Evolutionary conservation across 2,113 vertebrate genomes (phyloP).

Genomic region (Saccopteryx leptura): DNA sequence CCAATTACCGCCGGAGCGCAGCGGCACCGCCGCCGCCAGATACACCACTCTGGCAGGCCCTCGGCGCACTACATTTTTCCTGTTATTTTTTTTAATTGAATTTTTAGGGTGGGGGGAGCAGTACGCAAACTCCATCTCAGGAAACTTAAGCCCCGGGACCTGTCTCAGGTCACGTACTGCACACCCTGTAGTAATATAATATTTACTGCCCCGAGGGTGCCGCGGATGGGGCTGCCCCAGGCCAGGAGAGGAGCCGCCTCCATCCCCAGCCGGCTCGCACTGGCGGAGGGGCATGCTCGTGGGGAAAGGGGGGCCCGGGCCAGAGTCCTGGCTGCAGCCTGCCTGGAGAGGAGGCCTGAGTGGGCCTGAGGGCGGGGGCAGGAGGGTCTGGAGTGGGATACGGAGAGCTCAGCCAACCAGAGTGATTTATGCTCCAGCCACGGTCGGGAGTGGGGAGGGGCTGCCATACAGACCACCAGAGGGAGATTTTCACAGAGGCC

Average conservation of each 20-base stretch:
- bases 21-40: constrained; percentile 73
- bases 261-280: neutral
- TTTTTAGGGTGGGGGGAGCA: constrained; percentile 84
- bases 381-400: neutral
- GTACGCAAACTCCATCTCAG: constrained; percentile 76
- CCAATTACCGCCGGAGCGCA: constrained; percentile 78
- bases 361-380: constrained; percentile 44
- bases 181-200: constrained; percentile 84
- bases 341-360: constrained; percentile 55
- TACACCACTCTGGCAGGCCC: constrained; percentile 80
- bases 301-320: constrained; percentile 55
- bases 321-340: neutral
- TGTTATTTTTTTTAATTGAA: constrained; percentile 84
- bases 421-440: constrained; percentile 72
- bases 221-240: constrained; percentile 10
- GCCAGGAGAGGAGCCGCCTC: constrained; percentile 38
- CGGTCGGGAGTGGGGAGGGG: constrained; percentile 44
- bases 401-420: neutral
- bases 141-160: constrained; percentile 81
- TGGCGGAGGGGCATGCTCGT: constrained; percentile 16
- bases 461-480: constrained; percentile 66
- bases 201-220: constrained; percentile 81
- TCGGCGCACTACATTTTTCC: constrained; percentile 77
- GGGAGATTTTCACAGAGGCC: constrained; percentile 58
- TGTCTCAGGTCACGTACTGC: constrained; percentile 82